These are phyloP conservation scores for Diploscapter pachys DNA, from an alignment of 1,140 invertebrate species.

Conservation along the genomic window DNA sequence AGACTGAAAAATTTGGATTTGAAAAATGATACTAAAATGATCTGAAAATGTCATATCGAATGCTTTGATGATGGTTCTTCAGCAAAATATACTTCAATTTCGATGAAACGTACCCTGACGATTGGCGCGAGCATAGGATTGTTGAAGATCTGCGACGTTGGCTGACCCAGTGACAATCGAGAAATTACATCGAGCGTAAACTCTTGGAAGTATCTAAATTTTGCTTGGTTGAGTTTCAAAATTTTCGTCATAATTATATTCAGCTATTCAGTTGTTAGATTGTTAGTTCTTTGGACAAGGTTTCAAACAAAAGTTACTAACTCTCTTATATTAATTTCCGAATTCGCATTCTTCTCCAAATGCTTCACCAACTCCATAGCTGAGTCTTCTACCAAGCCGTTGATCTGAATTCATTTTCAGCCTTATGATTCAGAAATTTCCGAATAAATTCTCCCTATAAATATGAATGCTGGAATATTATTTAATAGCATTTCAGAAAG, in stretches of 20 bases:
- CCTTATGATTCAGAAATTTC: conserved; percentile 4
- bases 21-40: not conserved
- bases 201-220: conserved; percentile 20
- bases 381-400: conserved; percentile 8
- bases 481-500: not conserved
- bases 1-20: too few species aligned
- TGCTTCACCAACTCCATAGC: conserved; percentile 9
- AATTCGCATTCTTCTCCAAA: conserved; percentile 2
- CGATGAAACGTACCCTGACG: not conserved
- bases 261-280: not conserved
- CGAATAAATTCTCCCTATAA: not conserved
- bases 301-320: not conserved
- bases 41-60: not conserved
- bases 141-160: conserved; percentile 17
- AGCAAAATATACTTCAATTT: too few species aligned
- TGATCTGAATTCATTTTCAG: conserved; percentile 3
- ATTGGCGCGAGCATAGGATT: conserved; percentile 13
- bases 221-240: not conserved
- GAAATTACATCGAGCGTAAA: conserved; percentile 21
- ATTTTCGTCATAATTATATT: not conserved
- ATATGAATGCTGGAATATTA: not conserved
- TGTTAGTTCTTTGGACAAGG: conserved; percentile 5
- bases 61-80: not conserved
- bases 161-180: conserved; percentile 16
- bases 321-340: conserved; percentile 6